Base-by-base conservation (phyloP, 2,797 vertebrate species). In the Crenuchus spilurus region DNA sequence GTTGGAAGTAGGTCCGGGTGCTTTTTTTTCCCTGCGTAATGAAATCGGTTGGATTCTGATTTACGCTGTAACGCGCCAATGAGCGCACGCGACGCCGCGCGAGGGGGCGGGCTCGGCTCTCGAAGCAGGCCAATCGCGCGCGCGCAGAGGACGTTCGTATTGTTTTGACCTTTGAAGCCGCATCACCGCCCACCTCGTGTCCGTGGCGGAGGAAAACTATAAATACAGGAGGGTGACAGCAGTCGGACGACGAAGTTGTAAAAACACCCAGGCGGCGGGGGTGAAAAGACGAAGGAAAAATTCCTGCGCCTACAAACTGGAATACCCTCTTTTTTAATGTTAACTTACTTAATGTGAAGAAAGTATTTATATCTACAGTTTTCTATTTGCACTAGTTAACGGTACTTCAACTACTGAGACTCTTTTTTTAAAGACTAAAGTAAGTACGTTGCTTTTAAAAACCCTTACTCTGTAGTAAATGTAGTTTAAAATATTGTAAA, bases 191-290 rank as follows among this genome's bases (percentile, higher is more conserved):
- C 74, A 84, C 88, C 88, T 84, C 88, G 88, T 91, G 91, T 82
- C 90, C 83, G 87, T 88, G 91, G 92, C 90, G 91, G 91, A 93
- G 89, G 90, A 81, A 92, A 76, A 81, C 91, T 94, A 94, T 94
- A 94, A 91, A 94, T 92, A 88, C 1, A 82, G 82, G 88, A 80
- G 73, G 49, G 13, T 73, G 4, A 84, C 28, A 48, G 10, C 70
- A 37, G 65, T 66, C 76, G 85, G 72, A 84, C 51, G 86, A 89
- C 89, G 88, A 91, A 92, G 91, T 92, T 91, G 91, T 90, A 79
- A 88, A 77, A 88, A 90, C 91, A 92, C 90, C 91, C 90, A 77
- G 79, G 82, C 75, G 51, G 72, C 78, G 88, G 84, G 83, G 90
- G 90, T 89, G 91, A 86, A 82, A 57, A 77, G 82, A 67, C 81